These are phyloP conservation scores for Geodia barretti DNA, from an alignment of 37 sponge, comb jelly and placozoan genomes.

Conservation along the genomic window DNA sequence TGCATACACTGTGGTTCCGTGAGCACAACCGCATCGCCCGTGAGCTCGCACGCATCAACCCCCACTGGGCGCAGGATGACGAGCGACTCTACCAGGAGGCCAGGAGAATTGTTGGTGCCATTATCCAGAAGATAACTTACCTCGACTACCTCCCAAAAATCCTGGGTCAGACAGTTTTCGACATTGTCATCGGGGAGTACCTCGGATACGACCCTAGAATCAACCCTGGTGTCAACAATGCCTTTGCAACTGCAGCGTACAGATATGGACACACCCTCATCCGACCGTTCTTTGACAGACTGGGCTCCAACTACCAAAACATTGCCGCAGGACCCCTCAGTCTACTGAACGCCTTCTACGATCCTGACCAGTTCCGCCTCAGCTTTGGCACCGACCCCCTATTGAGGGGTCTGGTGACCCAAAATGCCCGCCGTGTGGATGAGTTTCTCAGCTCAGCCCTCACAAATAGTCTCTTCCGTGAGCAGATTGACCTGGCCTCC, in stretches of 20 bases:
- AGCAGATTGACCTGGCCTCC: constrained; percentile 73
- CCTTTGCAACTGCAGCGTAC: constrained; percentile 77
- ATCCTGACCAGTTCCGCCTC: constrained; percentile 33
- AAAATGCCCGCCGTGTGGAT: constrained; percentile 49
- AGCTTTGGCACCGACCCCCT: constrained; percentile 61
- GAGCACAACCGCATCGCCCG: constrained; percentile 80
- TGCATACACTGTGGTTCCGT: constrained; percentile 82
- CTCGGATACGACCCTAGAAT: constrained; percentile 42
- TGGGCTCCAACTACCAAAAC: constrained; percentile 28
- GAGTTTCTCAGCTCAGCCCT: constrained; percentile 56
- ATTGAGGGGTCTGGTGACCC: constrained; percentile 51
- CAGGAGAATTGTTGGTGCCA: constrained; percentile 68
- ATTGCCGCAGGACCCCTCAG: neutral
- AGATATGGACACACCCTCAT: constrained; percentile 74
- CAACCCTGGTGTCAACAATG: constrained; percentile 48
- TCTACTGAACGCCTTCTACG: constrained; percentile 63
- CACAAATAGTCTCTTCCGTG: constrained; percentile 57
- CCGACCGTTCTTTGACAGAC: constrained; percentile 38
- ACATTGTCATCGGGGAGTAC: constrained; percentile 29
- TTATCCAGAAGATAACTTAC: constrained; percentile 65
- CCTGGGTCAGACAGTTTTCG: constrained; percentile 26
- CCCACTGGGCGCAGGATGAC: constrained; percentile 62
- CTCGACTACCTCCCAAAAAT: constrained; percentile 68
- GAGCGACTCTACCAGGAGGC: constrained; percentile 68
- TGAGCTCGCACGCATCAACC: constrained; percentile 44